Conservation (phyloP, 2,797 vertebrate species). For the Brachyrhaphis roseni region DNA sequence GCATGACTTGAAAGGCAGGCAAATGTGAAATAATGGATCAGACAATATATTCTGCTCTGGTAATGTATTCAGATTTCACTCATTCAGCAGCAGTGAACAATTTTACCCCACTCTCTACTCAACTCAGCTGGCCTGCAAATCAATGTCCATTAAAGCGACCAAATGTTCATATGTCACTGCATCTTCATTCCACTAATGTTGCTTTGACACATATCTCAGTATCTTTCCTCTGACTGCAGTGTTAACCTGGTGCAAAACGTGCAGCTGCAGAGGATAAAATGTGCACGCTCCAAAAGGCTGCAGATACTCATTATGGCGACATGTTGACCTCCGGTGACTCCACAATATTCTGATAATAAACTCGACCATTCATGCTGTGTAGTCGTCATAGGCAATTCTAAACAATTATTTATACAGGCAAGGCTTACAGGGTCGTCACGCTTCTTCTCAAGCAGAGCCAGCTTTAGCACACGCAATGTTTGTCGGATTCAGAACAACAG, state of each 20-base stretch:
- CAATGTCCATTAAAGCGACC: constrained; percentile 73
- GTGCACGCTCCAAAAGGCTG: constrained; percentile 44
- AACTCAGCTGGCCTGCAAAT: constrained; percentile 61
- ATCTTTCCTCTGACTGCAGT: constrained; percentile 10
- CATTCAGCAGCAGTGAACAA: constrained; percentile 39
- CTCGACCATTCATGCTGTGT: constrained; percentile 32
- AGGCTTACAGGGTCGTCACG: constrained; percentile 24
- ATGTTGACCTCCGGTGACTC: constrained; percentile 56
- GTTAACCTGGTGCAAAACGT: constrained; percentile 31
- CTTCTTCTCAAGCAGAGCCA: constrained; percentile 25
- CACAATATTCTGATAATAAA: constrained; percentile 52
- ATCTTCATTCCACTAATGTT: constrained; percentile 57
- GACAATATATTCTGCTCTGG: constrained; percentile 35
- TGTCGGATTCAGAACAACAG: constrained; percentile 52
- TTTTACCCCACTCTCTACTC: constrained; percentile 55
- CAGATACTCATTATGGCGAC: constrained; percentile 60
- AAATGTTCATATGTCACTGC: constrained; percentile 57
- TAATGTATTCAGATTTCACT: constrained; percentile 67
- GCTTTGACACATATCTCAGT: constrained; percentile 31
- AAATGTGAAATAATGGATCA: constrained; percentile 61
- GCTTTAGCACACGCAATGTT: constrained; percentile 44
- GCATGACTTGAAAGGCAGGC: constrained; percentile 45
- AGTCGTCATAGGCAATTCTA: constrained; percentile 37
- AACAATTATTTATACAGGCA: constrained; percentile 46
- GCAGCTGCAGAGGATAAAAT: constrained; percentile 12